Base-by-base conservation (phyloP, 64 coral and sea anemone genomes). In the Dendrophyllia cribrosa region DNA sequence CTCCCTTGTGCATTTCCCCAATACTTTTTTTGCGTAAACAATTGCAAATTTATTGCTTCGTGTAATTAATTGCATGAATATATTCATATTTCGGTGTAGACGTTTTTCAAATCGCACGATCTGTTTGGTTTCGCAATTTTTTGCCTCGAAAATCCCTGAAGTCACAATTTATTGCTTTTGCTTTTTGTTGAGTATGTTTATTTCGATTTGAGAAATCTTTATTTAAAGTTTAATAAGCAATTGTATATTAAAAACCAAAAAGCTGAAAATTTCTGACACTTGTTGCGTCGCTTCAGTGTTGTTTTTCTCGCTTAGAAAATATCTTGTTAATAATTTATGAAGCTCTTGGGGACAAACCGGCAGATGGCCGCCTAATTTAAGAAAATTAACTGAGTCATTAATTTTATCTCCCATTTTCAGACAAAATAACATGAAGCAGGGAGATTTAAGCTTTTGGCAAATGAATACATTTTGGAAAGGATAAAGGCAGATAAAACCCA, bases 11-110 rank as follows among this genome's bases (percentile, higher is more conserved):
- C 5, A 56, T 47, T 73, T 73, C 43, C 11, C 3, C 9, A 43
- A 44, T 6, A 20, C 4, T 49, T 84, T 84, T 12, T 51, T 66
- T 68, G 19, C 62, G 43, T 51, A 19, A 67, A 67, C 43, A 84
- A 67, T 51, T 23, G 11, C 45, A 84, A 67, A 66, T 65, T 21
- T 67, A 44, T 20, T 67, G 20, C 17, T 45, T 84, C 48, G 8
- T 24, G 62, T 68, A 67, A 68, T 84, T 79, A 63, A 84, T 66
- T 84, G 22, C 80, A 84, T 84, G 62, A 84, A 84, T 84, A 68
- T 67, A 84, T 84, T 20, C 46, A 66, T 84, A 50, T 84, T 82
- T 79, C 64, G 53, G 20, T 66, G 62, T 49, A 13, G 45, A 51
- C 44, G 11, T 84, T 64, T n/a, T 46, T 5, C 67, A 60, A 14